These are phyloP conservation scores for Drosophila pruinosa DNA, from an alignment of 1,140 invertebrate species.

Conservation along the genomic window DNA sequence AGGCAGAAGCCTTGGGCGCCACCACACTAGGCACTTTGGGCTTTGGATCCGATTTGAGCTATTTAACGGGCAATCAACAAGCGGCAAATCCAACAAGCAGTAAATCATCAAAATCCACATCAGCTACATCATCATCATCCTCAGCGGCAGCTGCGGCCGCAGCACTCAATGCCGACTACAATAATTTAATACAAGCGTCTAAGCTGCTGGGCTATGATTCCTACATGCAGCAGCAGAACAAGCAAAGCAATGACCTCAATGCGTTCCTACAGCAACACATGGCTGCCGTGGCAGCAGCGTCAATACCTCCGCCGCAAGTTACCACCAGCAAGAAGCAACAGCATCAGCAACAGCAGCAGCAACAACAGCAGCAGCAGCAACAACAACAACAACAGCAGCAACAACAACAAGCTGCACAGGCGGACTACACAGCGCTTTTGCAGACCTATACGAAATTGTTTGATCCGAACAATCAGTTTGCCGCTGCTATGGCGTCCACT, in stretches of 20 bases:
- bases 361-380: constrained; percentile 44
- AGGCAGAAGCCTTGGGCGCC: constrained; percentile 79
- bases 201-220: constrained; percentile 79
- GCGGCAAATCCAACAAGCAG: constrained; percentile 27
- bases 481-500: constrained; percentile 48
- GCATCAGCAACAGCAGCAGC: constrained; percentile 38
- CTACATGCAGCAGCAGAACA: constrained; percentile 75
- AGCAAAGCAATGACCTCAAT: constrained; percentile 74
- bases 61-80: constrained; percentile 52
- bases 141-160: constrained; percentile 65
- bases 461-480: constrained; percentile 75
- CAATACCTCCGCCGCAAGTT: constrained; percentile 48
- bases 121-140: constrained; percentile 22
- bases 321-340: constrained; percentile 48
- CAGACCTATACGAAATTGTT: constrained; percentile 81
- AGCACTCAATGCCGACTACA: constrained; percentile 72
- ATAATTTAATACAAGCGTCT: constrained; percentile 76
- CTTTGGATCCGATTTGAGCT: constrained; percentile 73
- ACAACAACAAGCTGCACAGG: constrained; percentile 37
- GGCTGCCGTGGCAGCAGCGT: constrained; percentile 69
- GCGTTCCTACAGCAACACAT: constrained; percentile 79
- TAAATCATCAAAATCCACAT: constrained; percentile 56
- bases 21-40: constrained; percentile 78
- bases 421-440: constrained; percentile 70
- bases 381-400: constrained; percentile 45